These are phyloP conservation scores for Crossoptilon crossoptilon DNA, from an alignment of 2,797 vertebrate species.

Conservation along the genomic window DNA sequence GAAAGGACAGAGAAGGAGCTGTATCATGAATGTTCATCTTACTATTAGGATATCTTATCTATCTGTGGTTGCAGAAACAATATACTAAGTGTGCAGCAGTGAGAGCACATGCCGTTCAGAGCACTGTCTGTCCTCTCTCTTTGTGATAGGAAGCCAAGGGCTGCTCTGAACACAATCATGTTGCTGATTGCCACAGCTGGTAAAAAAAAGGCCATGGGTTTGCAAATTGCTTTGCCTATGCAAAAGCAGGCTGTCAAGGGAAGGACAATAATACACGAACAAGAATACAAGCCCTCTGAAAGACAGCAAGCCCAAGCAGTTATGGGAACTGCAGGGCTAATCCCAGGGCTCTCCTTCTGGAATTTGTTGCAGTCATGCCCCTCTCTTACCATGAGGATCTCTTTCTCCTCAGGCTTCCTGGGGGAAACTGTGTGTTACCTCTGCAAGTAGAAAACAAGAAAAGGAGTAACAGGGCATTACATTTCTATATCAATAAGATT, in stretches of 20 bases:
- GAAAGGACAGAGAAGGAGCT: neutral
- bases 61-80: slow-evolving; percentile 33
- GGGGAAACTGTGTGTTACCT: neutral
- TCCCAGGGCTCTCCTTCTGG: neutral
- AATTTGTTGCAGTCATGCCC: neutral
- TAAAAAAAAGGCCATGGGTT: neutral
- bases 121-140: neutral
- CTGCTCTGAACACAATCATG: neutral
- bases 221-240: neutral
- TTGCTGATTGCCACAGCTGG: neutral
- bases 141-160: neutral
- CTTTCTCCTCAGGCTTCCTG: neutral
- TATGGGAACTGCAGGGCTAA: neutral
- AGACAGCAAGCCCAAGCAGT: neutral
- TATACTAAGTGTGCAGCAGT: neutral
- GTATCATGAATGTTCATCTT: slow-evolving; percentile 8
- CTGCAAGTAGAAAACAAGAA: neutral
- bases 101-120: neutral
- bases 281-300: neutral
- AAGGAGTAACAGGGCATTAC: neutral
- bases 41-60: slow-evolving; percentile 20
- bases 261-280: neutral
- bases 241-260: neutral
- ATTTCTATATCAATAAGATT: neutral
- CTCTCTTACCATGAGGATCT: neutral